phyloP scores from a whole-genome alignment of 1,140 invertebrate species.

The Pachypeltis micranthus region DNA sequence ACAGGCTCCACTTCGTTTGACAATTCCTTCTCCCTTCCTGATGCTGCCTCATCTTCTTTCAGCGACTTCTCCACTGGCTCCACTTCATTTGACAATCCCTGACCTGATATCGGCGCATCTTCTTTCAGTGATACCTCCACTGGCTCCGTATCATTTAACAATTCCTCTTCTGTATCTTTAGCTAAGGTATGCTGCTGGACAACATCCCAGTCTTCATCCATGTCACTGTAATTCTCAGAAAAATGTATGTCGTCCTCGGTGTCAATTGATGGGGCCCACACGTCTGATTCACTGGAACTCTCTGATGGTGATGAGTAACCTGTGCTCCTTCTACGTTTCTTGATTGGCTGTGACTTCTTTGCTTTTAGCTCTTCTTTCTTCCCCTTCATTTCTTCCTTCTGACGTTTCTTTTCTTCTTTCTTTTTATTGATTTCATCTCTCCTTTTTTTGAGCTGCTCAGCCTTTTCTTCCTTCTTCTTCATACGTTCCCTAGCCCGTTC shows the following conservation, averaged over 20 bases:
- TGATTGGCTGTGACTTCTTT: constrained; percentile 3
- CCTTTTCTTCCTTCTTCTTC: not conserved
- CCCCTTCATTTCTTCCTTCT: not conserved
- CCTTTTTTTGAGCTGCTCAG: too few species aligned
- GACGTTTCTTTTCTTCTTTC: not conserved
- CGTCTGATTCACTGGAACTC: constrained; percentile 8
- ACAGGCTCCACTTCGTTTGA: not conserved
- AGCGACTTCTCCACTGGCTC: constrained; percentile 3
- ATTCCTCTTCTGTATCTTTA: constrained; percentile 1
- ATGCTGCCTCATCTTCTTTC: constrained; percentile 9
- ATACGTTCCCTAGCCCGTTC: not conserved
- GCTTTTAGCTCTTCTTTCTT: constrained; percentile 9
- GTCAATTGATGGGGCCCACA: constrained; percentile 3
- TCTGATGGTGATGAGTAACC: constrained; percentile 8
- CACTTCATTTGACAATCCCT: constrained; percentile 3
- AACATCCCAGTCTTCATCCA: constrained; percentile 9
- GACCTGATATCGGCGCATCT: not conserved
- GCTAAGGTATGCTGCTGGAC: constrained; percentile 9
- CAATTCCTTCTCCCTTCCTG: constrained; percentile 5
- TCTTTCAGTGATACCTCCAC: not conserved
- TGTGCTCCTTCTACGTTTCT: constrained; percentile 1
- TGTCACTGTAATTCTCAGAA: constrained; percentile 9
- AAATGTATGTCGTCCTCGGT: constrained; percentile 7
- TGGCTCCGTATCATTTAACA: too few species aligned
- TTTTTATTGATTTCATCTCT: too few species aligned